A percentile compares a stretch with the other conserved stretches of the same genome.
Evolutionary conservation across 1,140 invertebrate genomes (phyloP).

Genomic region (Drosophila rhopaloa): DNA sequence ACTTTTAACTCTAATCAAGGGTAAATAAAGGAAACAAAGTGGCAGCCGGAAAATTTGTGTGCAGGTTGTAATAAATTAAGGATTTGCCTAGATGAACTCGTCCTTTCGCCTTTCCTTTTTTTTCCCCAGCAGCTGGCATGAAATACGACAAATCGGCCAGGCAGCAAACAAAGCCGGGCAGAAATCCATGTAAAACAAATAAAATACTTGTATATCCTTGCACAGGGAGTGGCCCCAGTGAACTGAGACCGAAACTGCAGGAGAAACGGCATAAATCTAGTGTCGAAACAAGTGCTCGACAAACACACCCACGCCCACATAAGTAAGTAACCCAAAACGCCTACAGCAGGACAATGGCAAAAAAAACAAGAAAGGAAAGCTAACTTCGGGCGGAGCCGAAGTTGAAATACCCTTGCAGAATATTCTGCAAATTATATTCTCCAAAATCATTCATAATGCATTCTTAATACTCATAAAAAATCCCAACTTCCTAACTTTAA

Average conservation of each 20-base stretch:
- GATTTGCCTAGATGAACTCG: slow-evolving; percentile 27
- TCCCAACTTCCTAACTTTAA: no score
- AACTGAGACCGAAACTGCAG: slow-evolving; percentile 44
- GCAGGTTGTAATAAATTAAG: slow-evolving; percentile 32
- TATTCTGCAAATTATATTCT: no score
- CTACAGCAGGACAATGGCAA: slow-evolving; percentile 30
- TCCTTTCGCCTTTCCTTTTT: not conserved
- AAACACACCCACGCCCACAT: slow-evolving; percentile 24
- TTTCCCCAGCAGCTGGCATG: not conserved
- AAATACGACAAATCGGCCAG: slow-evolving; percentile 50
- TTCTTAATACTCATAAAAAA: no score
- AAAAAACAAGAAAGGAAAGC: no score
- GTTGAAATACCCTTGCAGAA: no score
- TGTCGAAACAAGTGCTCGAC: slow-evolving; percentile 54
- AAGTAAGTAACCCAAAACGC: slow-evolving; percentile 66
- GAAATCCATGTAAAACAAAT: slow-evolving; percentile 75
- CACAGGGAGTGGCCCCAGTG: slow-evolving; percentile 17
- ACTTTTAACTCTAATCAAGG: slow-evolving; percentile 15
- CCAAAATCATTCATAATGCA: no score
- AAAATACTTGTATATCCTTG: slow-evolving; percentile 61
- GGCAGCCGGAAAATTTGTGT: slow-evolving; percentile 5
- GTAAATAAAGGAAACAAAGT: slow-evolving; percentile 1
- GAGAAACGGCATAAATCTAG: slow-evolving; percentile 73
- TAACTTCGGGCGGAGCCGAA: no score
- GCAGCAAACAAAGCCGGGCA: not conserved